Base-by-base conservation (phyloP, 1,140 invertebrate genomes). In the Orchestia grillus region DNA sequence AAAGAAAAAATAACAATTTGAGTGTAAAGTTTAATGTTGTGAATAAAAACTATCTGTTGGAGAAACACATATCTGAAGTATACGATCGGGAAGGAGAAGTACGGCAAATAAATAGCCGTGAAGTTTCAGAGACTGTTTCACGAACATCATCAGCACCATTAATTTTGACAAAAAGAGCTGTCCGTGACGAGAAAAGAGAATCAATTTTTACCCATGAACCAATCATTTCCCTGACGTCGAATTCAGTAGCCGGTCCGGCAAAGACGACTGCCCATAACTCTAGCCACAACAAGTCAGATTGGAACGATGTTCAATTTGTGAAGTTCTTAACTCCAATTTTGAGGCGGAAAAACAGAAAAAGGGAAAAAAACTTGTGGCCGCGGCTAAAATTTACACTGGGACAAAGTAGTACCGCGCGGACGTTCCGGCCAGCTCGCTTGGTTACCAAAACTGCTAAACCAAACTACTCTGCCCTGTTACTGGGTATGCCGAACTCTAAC, bases 271-370 rank as follows among this genome's bases (percentile, higher is more conserved):
- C 88, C 43, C 43, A 11, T 11, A 42, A 42, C 41, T 41, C 88
- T 43, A 42, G n/a, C 28, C 88, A 90, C 28, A 36, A 0, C n/a
- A 44, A 28, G 88, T 90, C 88, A 19, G 41, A 90, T 11, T 90
- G 88, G 88, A 90, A 90, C 43, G 88, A 90, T 90, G 88, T 90
- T 41, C 88, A 90, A 90, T 90, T 90, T 36, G 88, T 90, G 28
- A 90, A 90, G 43, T 90, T 90, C 88, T 44, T 90, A 43, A 90
- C 88, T 42, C 88, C 88, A 36, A 90, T 90, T 90, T 42, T 90
- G 28, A 41, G 28, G 36, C 41, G 88, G 28, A 41, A 43, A 90
- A 90, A 90, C 28, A 77, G 62, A 41, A 90, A 41, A 90, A 90
- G 88, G 4, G 42, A 44, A 28, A 90, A 41, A 90, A 44, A 90